phyloP scores from a whole-genome alignment of 2,888 invertebrate species.

The Lithophane socia region DNA sequence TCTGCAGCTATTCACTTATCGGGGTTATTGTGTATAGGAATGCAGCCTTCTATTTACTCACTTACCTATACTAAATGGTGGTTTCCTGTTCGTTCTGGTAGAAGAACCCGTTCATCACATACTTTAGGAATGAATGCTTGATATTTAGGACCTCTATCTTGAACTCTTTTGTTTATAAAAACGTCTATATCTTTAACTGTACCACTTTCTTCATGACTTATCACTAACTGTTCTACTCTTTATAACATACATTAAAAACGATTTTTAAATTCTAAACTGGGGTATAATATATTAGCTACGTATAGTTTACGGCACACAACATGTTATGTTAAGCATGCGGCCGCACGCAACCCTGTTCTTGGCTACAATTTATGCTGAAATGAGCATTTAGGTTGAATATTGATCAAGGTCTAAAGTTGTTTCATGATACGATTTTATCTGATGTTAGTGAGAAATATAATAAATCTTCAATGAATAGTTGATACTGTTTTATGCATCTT shows the following conservation, averaged over 20 bases:
- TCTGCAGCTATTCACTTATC: not conserved
- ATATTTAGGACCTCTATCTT: not conserved
- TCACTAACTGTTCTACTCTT: not conserved
- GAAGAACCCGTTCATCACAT: not conserved
- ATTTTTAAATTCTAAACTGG: slow-evolving; percentile 22
- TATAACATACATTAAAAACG: not conserved
- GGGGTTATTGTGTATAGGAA: not conserved
- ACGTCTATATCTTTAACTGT: not conserved
- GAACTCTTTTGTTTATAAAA: not conserved
- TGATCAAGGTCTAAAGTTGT: slow-evolving; percentile 69
- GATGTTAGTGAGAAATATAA: not conserved
- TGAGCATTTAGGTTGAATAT: slow-evolving; percentile 74
- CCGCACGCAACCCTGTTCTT: slow-evolving; percentile 70
- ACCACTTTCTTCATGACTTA: not conserved
- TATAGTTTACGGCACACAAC: slow-evolving; percentile 43
- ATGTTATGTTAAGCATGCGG: slow-evolving; percentile 62
- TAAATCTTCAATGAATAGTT: not conserved
- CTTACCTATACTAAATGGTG: not conserved
- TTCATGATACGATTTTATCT: slow-evolving; percentile 49
- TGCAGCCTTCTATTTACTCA: not conserved
- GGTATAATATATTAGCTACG: slow-evolving; percentile 25
- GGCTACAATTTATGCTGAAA: slow-evolving; percentile 68
- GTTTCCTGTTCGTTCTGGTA: not conserved
- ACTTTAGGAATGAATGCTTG: not conserved
- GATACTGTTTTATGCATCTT: not conserved